These are phyloP conservation scores for Xyliphius kryptos DNA, from an alignment of 2,113 vertebrate species.

Conservation along the genomic window DNA sequence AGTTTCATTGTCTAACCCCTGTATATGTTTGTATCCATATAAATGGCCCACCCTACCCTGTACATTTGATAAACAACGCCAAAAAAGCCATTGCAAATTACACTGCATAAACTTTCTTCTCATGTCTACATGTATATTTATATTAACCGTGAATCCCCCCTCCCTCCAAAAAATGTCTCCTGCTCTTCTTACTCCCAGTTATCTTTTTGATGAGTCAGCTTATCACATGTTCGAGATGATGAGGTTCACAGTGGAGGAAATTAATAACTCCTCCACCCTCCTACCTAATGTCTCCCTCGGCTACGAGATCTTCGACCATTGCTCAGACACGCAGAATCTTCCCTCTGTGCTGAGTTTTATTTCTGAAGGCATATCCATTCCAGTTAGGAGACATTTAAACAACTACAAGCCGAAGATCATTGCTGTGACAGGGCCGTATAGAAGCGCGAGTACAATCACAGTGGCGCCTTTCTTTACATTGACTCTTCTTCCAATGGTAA, in stretches of 20 bases:
- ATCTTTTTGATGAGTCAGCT: slow-evolving; percentile 46
- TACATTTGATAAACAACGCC: no score
- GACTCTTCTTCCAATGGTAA: slow-evolving; percentile 72
- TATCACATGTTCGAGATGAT: slow-evolving; percentile 70
- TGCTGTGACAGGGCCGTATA: slow-evolving; percentile 62
- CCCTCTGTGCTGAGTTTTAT: slow-evolving; percentile 55
- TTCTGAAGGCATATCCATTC: slow-evolving; percentile 39
- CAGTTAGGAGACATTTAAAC: slow-evolving; percentile 15
- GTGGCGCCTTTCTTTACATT: slow-evolving; percentile 61
- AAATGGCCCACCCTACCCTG: no score
- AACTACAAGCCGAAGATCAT: slow-evolving; percentile 46
- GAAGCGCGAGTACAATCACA: slow-evolving; percentile 46
- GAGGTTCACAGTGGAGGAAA: slow-evolving; percentile 72
- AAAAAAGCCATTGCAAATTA: no score
- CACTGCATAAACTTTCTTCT: no score
- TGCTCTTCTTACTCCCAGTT: slow-evolving; percentile 30
- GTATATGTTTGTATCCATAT: no score
- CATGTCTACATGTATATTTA: no score
- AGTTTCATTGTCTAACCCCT: no score
- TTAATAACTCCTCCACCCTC: slow-evolving; percentile 74
- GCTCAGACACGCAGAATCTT: slow-evolving; percentile 57
- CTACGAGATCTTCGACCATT: slow-evolving; percentile 72
- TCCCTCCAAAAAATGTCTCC: no score
- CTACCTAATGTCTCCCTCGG: slow-evolving; percentile 74
- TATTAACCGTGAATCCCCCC: no score